Evolutionary conservation across 2,797 vertebrate species (phyloP), one percentile per base, ranked within the genome.

Genomic region (Neosalanx taihuensis): DNA sequence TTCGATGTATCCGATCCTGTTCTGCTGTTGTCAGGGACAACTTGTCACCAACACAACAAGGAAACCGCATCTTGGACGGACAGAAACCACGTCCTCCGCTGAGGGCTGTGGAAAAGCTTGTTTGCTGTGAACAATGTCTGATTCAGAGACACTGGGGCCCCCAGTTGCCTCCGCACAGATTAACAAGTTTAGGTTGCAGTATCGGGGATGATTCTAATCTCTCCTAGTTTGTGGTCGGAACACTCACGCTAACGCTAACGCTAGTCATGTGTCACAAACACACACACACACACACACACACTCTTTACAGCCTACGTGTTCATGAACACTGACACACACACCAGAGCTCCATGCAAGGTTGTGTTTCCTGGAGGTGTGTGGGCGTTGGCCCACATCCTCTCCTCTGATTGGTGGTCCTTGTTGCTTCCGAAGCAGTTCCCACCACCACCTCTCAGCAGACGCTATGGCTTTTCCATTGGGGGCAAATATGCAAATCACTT

Each of bases 1-100:
- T 33, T 64, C 15, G 46, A 67, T 6, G 29, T 63, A 29, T 33
- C 12, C 10, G 4, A 68, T 12, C 10, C 15, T 75, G 77, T 85
- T 81, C 80, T 71, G 13, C 23, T 7, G 86, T 85, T 0, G 83
- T 75, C 82, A 82, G 56, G 80, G 80, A 60, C 73, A 15, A 76
- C 77, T 35, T 46, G 72, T 63, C 72, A 53, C 20, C 30, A 7
- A 6, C 17, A 2, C 4, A 13, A n/a, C 13, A 76, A 49, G 61
- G 67, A 71, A 66, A 75, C 46, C 59, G 20, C 51, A 69, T 65
- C 1, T 35, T 35, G 65, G 3, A 0, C 3, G 12, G 10, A 12
- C 37, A 13, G 56, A 67, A 77, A 72, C 83, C 84, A 82, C 85
- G 76, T 84, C 78, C 80, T 78, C 64, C 15, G 53, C 2, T 3